These are phyloP conservation scores for Tetramorium bicarinatum DNA, from an alignment of 2,888 invertebrate species.

Conservation along the genomic window DNA sequence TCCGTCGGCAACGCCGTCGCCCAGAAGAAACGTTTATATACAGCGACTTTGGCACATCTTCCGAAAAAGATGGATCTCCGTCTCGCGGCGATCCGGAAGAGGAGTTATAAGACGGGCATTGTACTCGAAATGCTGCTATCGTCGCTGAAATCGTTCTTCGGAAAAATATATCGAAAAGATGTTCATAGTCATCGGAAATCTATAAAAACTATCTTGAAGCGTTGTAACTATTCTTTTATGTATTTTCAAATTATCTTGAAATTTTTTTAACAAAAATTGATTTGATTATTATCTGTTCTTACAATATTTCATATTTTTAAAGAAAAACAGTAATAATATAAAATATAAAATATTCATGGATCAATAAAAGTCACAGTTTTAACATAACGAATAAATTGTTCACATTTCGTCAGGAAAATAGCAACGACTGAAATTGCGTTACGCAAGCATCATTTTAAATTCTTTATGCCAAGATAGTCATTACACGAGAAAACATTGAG, in stretches of 20 bases:
- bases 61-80: constrained; percentile 73
- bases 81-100: constrained; percentile 57
- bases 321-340: not conserved
- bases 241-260: not conserved
- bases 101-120: constrained; percentile 14
- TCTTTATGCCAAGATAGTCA: not conserved
- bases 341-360: not conserved
- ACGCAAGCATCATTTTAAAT: constrained; percentile 14
- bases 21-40: constrained; percentile 72
- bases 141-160: constrained; percentile 37
- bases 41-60: constrained; percentile 75
- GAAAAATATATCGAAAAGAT: not conserved
- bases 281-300: not conserved
- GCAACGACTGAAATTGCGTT: not conserved
- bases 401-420: constrained; percentile 5
- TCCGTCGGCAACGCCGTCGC: constrained; percentile 51
- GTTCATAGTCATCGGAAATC: not conserved
- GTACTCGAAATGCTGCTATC: constrained; percentile 36
- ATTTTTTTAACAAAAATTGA: not conserved
- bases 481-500: not conserved
- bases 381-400: not conserved
- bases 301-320: not conserved
- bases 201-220: not conserved
- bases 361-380: not conserved
- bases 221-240: not conserved